A percentile compares a stretch with the other conserved stretches of the same genome.
Conservation (phyloP, 2,113 vertebrate species). For the Cavia aperea region DNA sequence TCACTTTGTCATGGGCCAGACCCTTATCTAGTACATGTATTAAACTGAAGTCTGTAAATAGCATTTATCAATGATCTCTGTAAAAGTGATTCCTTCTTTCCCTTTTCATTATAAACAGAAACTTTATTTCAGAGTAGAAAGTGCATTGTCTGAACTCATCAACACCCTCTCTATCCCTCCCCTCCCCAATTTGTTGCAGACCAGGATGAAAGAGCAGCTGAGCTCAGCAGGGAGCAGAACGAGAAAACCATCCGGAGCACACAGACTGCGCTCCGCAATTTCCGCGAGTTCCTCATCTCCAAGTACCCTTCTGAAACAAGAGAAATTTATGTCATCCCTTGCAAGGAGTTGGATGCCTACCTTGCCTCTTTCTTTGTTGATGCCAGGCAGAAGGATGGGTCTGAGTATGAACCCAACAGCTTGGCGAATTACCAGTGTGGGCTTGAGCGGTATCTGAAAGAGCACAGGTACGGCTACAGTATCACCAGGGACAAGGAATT, state of each 20-base stretch:
- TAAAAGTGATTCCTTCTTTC: constrained; percentile 62
- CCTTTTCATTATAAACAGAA: constrained; percentile 64
- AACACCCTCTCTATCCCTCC: constrained; percentile 67
- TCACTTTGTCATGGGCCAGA: constrained; percentile 56
- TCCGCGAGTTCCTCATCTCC: constrained; percentile 85
- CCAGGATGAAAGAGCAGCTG: constrained; percentile 82
- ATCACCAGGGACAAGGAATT: constrained; percentile 87
- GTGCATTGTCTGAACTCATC: constrained; percentile 65
- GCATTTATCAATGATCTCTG: constrained; percentile 59
- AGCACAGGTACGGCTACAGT: constrained; percentile 84
- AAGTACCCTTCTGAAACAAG: constrained; percentile 84
- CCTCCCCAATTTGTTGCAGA: constrained; percentile 76
- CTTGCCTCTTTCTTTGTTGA: constrained; percentile 88
- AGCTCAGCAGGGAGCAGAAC: constrained; percentile 85
- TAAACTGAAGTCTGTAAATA: constrained; percentile 71
- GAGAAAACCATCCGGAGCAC: constrained; percentile 89
- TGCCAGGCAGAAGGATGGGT: constrained; percentile 86
- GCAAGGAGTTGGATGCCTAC: constrained; percentile 84
- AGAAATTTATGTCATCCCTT: constrained; percentile 85
- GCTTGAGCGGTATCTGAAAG: constrained; percentile 85
- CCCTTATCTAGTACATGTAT: constrained; percentile 67
- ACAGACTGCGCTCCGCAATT: constrained; percentile 85
- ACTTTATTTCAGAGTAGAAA: constrained; percentile 63
- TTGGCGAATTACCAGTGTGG: constrained; percentile 88
- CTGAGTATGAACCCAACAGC: constrained; percentile 87